Conservation (phyloP, 2,888 invertebrate genomes). For the Cheilosia impressa region DNA sequence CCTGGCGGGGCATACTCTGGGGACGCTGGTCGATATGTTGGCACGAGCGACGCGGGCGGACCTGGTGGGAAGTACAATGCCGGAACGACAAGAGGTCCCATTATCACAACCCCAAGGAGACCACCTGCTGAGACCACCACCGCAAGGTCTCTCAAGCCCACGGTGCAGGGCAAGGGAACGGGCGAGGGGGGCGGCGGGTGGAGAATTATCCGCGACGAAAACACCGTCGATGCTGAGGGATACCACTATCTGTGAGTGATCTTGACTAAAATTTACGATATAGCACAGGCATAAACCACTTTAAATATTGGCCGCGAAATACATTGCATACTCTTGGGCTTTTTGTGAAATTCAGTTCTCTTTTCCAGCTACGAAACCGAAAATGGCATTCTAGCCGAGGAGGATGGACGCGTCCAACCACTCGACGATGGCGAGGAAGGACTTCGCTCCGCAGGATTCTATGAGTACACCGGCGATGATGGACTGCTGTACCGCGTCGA, state of each 20-base stretch:
- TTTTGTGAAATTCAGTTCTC: constrained; percentile 1
- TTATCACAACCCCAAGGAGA: constrained; percentile 13
- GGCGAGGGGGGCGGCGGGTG: constrained; percentile 84
- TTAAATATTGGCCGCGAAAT: not conserved
- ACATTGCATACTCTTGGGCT: constrained; percentile 54
- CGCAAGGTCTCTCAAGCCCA: constrained; percentile 64
- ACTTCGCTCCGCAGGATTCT: constrained; percentile 87
- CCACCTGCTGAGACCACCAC: constrained; percentile 65
- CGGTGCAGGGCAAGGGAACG: constrained; percentile 78
- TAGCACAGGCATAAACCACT: constrained; percentile 34
- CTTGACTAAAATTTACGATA: constrained; percentile 47
- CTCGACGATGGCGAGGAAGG: constrained; percentile 85
- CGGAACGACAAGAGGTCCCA: constrained; percentile 28
- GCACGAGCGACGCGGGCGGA: constrained; percentile 71
- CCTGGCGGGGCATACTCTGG: constrained; percentile 80
- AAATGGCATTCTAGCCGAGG: constrained; percentile 85
- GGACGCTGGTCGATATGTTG: constrained; percentile 63
- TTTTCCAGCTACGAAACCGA: constrained; percentile 85
- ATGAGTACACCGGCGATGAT: constrained; percentile 88
- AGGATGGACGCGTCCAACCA: constrained; percentile 86
- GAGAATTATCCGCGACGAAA: constrained; percentile 85
- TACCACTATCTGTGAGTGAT: constrained; percentile 85
- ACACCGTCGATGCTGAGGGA: constrained; percentile 84
- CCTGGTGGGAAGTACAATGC: constrained; percentile 41
- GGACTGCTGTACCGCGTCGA: constrained; percentile 84